A percentile compares a stretch with the other conserved stretches of the same genome.
phyloP scores from a whole-genome alignment of 2,113 vertebrate genomes.

The Ptychochromis oligacanthus region DNA sequence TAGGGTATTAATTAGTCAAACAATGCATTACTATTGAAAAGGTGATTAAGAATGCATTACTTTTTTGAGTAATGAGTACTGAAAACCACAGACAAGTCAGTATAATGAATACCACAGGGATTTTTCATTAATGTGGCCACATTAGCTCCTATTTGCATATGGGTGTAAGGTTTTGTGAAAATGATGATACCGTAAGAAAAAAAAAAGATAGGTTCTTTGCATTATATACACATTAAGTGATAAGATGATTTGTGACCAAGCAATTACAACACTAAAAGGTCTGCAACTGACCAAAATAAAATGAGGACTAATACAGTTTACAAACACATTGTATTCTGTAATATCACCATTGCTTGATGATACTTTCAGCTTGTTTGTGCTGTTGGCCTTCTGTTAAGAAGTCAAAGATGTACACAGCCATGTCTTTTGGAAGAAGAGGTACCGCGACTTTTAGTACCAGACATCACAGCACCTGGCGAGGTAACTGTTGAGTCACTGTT shows the following conservation, averaged over 20 bases:
- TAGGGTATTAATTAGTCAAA: slow-evolving; percentile 42
- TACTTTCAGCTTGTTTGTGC: neutral
- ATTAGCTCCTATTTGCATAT: neutral
- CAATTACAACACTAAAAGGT: no score
- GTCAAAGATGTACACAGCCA: neutral
- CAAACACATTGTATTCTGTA: neutral
- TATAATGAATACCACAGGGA: neutral
- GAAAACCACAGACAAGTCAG: neutral
- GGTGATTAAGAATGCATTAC: slow-evolving; percentile 35
- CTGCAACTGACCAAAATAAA: neutral
- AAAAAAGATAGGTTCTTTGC: neutral
- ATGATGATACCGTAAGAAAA: neutral
- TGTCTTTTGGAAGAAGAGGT: neutral
- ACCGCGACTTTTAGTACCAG: neutral
- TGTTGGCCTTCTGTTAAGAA: neutral
- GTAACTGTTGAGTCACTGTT: slow-evolving; percentile 31
- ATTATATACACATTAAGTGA: neutral
- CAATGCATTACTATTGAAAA: slow-evolving; percentile 12
- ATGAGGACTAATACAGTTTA: neutral
- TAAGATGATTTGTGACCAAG: neutral
- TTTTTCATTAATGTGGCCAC: slow-evolving; percentile 19
- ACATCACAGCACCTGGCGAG: slow-evolving; percentile 16
- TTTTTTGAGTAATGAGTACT: slow-evolving; percentile 29
- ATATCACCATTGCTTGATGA: neutral
- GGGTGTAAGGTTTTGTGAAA: neutral